A percentile compares a stretch with the other conserved stretches of the same genome.
Evolutionary conservation across 2,888 invertebrate genomes (phyloP).

Genomic region (Seira ritae): DNA sequence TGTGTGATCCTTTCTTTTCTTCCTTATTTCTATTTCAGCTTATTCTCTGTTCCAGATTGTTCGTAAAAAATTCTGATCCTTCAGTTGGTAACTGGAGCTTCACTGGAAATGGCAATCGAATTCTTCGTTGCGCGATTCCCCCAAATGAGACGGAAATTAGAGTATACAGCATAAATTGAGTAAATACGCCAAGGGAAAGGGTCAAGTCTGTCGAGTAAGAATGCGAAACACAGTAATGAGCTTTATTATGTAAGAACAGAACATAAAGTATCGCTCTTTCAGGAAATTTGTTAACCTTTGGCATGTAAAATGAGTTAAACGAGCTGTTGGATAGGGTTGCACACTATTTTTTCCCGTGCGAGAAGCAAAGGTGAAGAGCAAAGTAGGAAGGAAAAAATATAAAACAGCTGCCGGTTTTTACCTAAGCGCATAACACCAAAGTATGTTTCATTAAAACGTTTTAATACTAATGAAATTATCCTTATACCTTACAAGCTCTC

Average conservation of each 20-base stretch:
- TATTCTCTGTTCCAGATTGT: constrained; percentile 5
- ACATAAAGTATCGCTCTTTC: constrained; percentile 39
- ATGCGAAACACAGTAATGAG: background rate
- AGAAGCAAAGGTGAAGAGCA: constrained; percentile 22
- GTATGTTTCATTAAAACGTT: too few relatives aligned
- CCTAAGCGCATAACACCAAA: too few relatives aligned
- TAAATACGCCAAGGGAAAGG: constrained; percentile 38
- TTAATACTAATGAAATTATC: too few relatives aligned
- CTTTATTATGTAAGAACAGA: too few relatives aligned
- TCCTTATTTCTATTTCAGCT: background rate
- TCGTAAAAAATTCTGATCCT: background rate
- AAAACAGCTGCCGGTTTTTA: constrained; percentile 38
- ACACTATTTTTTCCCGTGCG: too few relatives aligned
- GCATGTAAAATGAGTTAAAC: constrained; percentile 31
- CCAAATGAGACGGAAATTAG: too few relatives aligned
- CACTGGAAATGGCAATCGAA: background rate
- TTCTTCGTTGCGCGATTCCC: constrained; percentile 33
- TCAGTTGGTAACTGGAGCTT: background rate
- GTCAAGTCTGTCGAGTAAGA: constrained; percentile 36
- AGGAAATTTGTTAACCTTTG: constrained; percentile 64
- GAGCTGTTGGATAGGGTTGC: constrained; percentile 20
- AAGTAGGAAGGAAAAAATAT: constrained; percentile 34
- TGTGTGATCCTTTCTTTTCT: constrained; percentile 28
- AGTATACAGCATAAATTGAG: too few relatives aligned
- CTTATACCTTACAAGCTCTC: too few relatives aligned